Evolutionary conservation across 1,140 invertebrate species (phyloP).

Genomic region (Globodera rostochiensis): DNA sequence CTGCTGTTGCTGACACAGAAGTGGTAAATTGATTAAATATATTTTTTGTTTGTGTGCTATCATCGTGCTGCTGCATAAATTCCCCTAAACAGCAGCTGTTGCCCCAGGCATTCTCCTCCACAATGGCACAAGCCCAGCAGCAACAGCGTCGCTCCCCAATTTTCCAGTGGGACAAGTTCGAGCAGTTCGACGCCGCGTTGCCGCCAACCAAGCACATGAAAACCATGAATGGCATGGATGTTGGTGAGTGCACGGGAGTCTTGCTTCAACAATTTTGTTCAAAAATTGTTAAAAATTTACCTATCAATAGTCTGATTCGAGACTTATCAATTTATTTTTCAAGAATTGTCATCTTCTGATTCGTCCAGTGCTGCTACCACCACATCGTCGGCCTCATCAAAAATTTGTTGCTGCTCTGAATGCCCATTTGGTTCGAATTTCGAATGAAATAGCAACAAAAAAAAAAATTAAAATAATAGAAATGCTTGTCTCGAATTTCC

Average conservation of each 20-base stretch:
- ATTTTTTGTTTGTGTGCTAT: too few relatives aligned
- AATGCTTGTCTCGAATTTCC: too few relatives aligned
- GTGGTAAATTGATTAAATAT: too few relatives aligned
- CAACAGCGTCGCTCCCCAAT: background rate
- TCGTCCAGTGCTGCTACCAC: background rate
- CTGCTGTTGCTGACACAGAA: too few relatives aligned
- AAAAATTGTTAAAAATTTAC: background rate
- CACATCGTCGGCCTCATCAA: background rate
- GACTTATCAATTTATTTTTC: background rate
- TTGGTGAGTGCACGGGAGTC: background rate
- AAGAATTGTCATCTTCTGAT: background rate
- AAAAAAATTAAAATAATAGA: too few relatives aligned
- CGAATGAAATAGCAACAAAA: background rate
- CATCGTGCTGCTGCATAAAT: too few relatives aligned
- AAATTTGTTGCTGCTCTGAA: constrained; percentile 5
- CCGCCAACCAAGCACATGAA: background rate
- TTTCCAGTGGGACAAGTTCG: constrained; percentile 5
- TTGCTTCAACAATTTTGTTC: background rate
- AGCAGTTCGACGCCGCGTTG: background rate
- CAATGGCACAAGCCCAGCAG: background rate
- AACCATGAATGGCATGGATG: background rate
- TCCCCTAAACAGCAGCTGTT: too few relatives aligned
- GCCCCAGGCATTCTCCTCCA: too few relatives aligned
- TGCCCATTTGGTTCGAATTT: constrained; percentile 13
- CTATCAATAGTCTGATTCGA: too few relatives aligned